Evolutionary conservation across 1,140 invertebrate species (phyloP).

Genomic region (Hycleus phaleratus): DNA sequence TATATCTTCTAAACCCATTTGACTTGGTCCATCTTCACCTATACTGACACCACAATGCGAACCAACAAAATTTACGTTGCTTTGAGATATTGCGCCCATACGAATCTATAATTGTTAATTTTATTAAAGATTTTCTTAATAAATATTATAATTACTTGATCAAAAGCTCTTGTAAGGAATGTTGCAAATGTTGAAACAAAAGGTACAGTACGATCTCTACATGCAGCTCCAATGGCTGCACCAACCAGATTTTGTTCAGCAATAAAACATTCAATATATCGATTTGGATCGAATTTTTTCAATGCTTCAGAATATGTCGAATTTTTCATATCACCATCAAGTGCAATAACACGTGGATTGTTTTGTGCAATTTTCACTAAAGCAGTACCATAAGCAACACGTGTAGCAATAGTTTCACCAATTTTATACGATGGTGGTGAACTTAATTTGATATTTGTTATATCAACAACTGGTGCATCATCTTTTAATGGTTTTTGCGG

Average conservation of each 20-base stretch:
- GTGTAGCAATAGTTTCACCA: slow-evolving; percentile 79
- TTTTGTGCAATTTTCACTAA: slow-evolving; percentile 81
- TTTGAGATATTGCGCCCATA: slow-evolving; percentile 98
- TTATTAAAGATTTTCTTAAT: neutral
- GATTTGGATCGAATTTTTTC: slow-evolving; percentile 60
- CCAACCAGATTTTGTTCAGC: slow-evolving; percentile 98
- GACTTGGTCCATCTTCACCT: slow-evolving; percentile 97
- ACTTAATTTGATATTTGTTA: slow-evolving; percentile 70
- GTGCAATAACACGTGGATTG: slow-evolving; percentile 78
- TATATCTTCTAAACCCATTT: slow-evolving; percentile 98
- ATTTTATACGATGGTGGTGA: slow-evolving; percentile 78
- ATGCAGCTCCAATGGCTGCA: slow-evolving; percentile 88
- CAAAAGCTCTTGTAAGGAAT: slow-evolving; percentile 94
- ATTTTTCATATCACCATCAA: slow-evolving; percentile 98
- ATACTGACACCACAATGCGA: slow-evolving; percentile 96
- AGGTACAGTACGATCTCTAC: slow-evolving; percentile 78
- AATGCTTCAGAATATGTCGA: slow-evolving; percentile 95
- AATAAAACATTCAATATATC: slow-evolving; percentile 97
- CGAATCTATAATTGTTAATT: slow-evolving; percentile 61
- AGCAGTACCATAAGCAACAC: slow-evolving; percentile 90
- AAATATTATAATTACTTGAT: slow-evolving; percentile 58
- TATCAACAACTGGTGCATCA: slow-evolving; percentile 63
- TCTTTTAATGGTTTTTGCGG: slow-evolving; percentile 59
- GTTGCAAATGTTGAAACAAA: slow-evolving; percentile 97
- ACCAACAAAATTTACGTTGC: slow-evolving; percentile 91